These are phyloP conservation scores for Vandiemenella viatica DNA, from an alignment of 2,888 invertebrate genomes.

Conservation along the genomic window DNA sequence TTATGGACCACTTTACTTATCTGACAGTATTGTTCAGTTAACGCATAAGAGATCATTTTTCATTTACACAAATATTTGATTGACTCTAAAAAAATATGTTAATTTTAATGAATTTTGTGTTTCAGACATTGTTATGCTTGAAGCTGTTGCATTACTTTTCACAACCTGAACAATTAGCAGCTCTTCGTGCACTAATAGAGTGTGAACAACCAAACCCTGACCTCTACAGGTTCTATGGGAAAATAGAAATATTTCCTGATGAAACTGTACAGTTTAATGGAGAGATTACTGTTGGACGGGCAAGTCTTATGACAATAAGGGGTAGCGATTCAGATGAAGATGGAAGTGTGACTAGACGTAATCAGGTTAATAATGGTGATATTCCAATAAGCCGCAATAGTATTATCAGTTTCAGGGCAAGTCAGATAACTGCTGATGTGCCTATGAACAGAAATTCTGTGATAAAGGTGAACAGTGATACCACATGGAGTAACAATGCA, in stretches of 20 bases:
- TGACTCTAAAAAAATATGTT: background rate
- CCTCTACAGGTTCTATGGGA: slow-evolving; percentile 64
- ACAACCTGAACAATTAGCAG: slow-evolving; percentile 24
- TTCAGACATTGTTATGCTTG: slow-evolving; percentile 26
- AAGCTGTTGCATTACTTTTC: slow-evolving; percentile 22
- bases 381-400: background rate
- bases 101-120: background rate
- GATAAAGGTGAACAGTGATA: background rate
- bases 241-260: slow-evolving; percentile 28
- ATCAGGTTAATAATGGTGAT: background rate
- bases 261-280: background rate
- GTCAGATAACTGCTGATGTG: background rate
- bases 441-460: background rate
- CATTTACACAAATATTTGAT: too few species aligned
- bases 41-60: too few species aligned
- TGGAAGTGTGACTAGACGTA: background rate
- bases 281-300: background rate
- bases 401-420: background rate
- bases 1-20: too few species aligned
- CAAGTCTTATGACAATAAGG: background rate
- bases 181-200: slow-evolving; percentile 41
- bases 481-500: background rate
- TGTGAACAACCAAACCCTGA: slow-evolving; percentile 60
- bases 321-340: background rate
- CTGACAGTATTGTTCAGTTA: too few species aligned